Evolutionary conservation across 2,888 invertebrate species (phyloP), one percentile per base, ranked within the genome.

Genomic region (Drosophila melanosoma): DNA sequence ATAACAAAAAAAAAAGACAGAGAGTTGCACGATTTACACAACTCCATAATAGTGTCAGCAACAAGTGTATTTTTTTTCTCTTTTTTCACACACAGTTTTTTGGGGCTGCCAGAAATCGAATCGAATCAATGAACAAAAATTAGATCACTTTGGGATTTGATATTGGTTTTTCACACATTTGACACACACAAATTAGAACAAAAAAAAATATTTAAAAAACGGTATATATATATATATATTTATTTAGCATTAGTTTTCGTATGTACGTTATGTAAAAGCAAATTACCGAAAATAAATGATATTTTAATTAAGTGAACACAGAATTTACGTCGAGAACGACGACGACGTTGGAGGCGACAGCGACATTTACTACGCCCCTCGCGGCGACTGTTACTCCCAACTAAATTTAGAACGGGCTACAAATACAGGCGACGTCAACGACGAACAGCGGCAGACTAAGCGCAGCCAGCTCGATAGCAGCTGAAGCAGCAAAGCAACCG

Each of bases 401-500:
- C 79, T 90, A 90, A 85, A 79, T 90, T 88, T 90, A 90, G 90
- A 88, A 85, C 73, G 68, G 49, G 69, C 68, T 63, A 53, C 45
- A 60, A 66, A 56, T 53, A 68, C 56, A 68, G 56, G 74, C 87
- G 82, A 74, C 85, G 84, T 63, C 68, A 64, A 75, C 89, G 72
- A 86, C 79, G 87, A 87, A 87, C 89, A 67, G 76, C 84, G 74
- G 79, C 79, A 84, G 79, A 85, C 89, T 81, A 77, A 81, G 69
- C 83, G 79, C 83, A 77, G 69, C 42, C 58, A 36, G 52, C 36
- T 26, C 58, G 45, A 51, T 54, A 69, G 58, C 63, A 52, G 61
- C 74, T 40, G 61, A 26, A 59, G 56, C 71, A 51, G 40, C 68
- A 45, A 36, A 71, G 56, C 61, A 63, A 53, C 56, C 32, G 66